Conservation (phyloP, 2,113 vertebrate species). For the Tupaia chinensis region DNA sequence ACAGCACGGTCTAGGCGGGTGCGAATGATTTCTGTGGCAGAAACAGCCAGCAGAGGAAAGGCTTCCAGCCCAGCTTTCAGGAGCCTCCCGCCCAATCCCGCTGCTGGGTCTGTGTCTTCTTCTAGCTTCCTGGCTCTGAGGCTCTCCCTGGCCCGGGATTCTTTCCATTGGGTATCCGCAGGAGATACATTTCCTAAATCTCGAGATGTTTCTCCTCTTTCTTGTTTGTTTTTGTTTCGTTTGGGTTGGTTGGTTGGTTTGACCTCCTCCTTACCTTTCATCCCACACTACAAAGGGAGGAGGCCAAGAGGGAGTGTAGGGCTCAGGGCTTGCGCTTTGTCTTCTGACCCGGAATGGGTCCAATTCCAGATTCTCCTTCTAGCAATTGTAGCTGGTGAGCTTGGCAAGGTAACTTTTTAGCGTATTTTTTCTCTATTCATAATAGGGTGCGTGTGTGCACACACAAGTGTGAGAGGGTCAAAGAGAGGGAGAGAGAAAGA, state of each 20-base stretch:
- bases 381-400: neutral
- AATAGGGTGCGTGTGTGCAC: too few relatives aligned
- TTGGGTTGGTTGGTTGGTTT: neutral
- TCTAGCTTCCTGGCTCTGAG: neutral
- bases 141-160: neutral
- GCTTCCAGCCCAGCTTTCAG: neutral
- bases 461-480: too few relatives aligned
- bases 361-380: neutral
- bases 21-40: constrained; percentile 34
- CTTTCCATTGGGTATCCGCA: neutral
- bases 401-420: neutral
- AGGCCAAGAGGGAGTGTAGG: neutral
- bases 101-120: neutral
- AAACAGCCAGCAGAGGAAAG: neutral
- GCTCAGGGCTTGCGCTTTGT: neutral
- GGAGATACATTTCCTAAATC: neutral
- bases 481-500: too few relatives aligned
- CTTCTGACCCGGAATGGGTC: neutral
- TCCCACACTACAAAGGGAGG: neutral
- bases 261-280: neutral
- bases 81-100: neutral
- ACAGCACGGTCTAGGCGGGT: neutral
- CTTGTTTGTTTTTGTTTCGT: neutral
- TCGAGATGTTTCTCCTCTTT: neutral
- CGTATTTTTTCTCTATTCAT: too few relatives aligned